These are phyloP conservation scores for Xerus inauris DNA, from an alignment of 2,113 vertebrate genomes.

Conservation along the genomic window DNA sequence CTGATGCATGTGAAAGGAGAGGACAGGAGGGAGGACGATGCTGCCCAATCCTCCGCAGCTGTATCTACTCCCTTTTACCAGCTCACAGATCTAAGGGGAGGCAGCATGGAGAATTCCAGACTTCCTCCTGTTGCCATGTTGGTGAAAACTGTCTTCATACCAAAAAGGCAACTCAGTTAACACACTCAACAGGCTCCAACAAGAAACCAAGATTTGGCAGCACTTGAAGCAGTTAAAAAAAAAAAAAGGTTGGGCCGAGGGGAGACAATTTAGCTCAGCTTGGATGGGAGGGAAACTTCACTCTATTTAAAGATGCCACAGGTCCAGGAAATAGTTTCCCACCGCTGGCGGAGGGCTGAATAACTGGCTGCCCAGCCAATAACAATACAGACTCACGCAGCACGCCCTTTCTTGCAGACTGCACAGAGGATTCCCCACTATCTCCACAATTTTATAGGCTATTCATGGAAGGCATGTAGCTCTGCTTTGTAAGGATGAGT, in stretches of 20 bases:
- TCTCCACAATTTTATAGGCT: constrained; percentile 38
- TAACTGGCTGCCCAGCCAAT: constrained; percentile 65
- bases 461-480: neutral
- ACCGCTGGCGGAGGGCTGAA: constrained; percentile 51
- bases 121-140: constrained; percentile 1
- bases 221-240: constrained; percentile 1
- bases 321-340: constrained; percentile 78
- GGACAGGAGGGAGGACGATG: accelerated
- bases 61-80: neutral
- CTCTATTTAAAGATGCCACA: constrained; percentile 80
- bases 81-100: neutral
- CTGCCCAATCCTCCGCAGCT: neutral
- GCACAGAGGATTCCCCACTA: neutral
- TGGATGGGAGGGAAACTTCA: constrained; percentile 66
- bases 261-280: constrained; percentile 3
- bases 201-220: constrained; percentile 71
- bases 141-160: constrained; percentile 19
- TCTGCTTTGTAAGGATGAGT: neutral
- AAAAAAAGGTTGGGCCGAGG: neutral
- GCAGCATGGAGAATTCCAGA: neutral
- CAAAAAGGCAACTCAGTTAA: constrained; percentile 4
- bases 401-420: constrained; percentile 6
- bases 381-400: constrained; percentile 63
- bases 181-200: constrained; percentile 64
- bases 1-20: accelerated